Evolutionary conservation across 2,888 invertebrate species (phyloP).

Genomic region (Seira ritae): DNA sequence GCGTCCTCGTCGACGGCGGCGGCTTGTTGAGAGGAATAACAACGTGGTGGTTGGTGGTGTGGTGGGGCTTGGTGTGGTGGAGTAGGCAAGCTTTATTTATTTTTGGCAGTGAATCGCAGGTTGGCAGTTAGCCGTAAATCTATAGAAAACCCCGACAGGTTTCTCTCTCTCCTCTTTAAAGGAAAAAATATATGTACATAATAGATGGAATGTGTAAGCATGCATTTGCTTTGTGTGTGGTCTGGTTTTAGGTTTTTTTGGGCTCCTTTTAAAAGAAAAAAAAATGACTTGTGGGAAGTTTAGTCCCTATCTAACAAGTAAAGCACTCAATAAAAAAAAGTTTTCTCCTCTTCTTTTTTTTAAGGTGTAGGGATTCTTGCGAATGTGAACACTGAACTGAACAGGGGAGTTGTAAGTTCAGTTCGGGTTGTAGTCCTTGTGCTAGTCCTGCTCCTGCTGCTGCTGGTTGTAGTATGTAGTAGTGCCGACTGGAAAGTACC

Average conservation of each 20-base stretch:
- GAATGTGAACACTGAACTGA: no score
- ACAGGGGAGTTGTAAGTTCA: no score
- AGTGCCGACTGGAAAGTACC: no score
- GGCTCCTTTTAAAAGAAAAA: no score
- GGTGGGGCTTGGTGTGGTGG: constrained; percentile 1
- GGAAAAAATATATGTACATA: not conserved
- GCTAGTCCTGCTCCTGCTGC: not conserved
- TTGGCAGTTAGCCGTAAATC: constrained; percentile 41
- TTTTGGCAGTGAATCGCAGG: constrained; percentile 47
- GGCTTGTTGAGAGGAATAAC: no score
- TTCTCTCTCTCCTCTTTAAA: constrained; percentile 25
- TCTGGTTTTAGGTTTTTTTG: constrained; percentile 23
- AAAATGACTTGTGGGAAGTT: constrained; percentile 52
- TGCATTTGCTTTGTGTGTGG: constrained; percentile 28
- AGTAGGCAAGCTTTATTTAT: constrained; percentile 26
- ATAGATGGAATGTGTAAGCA: constrained; percentile 23
- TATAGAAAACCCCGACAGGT: constrained; percentile 53
- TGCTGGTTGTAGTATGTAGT: no score
- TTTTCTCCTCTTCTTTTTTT: no score
- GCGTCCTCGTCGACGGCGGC: not conserved
- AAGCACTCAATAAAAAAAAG: not conserved
- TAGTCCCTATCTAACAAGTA: constrained; percentile 27
- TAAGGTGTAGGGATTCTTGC: no score
- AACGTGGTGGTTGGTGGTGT: not conserved
- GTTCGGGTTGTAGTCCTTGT: no score